Base-by-base conservation (phyloP, 2,797 vertebrate genomes). In the Cephalopachus bancanus region DNA sequence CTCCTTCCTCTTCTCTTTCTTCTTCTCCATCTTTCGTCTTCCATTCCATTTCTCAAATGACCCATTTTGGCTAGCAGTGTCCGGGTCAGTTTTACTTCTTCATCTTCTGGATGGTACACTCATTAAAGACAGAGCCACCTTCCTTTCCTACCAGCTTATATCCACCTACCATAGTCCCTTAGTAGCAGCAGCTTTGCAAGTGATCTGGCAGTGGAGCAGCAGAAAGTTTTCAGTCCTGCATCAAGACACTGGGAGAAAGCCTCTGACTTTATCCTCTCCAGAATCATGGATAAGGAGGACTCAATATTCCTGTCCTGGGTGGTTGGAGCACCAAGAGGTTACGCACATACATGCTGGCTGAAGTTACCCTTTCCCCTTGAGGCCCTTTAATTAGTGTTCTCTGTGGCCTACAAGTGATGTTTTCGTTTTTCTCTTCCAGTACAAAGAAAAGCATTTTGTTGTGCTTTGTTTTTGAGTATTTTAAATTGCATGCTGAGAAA, bases 401-500 rank as follows among this genome's bases (percentile, higher is more conserved):
- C 60, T 71, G 6, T 14, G 30, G 83, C 19, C 19, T 75, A 28
- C 19, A 87, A 74, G 60, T 12, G 51, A 30, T 62, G 37, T 17
- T 80, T 91, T 80, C 30, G 60, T 72, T 89, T 67, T 49, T 57
- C 59, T 89, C 72, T 17, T 83, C 26, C 78, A 78, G 33, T 62
- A 69, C 22, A 62, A 24, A 78, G 64, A 37, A 83, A 44, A 67
- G 44, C 44, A 71, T 62, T 92, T n/a, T 59, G 71, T 71, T 49
- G 6, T 65, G 65, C 60, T 44, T 44, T 16, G 24, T 60, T 76
- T 64, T 84, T 89, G 55, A 26, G 26, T 88, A 37, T 76, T 92
- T 67, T 89, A 89, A 89, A 59, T 62, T 83, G 53, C 62, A 78
- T 33, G 71, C 84, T 95, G 69, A 89, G 84, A 95, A 92, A 92